Evolutionary conservation across 2,888 invertebrate genomes (phyloP), one percentile per base, ranked within the genome.

Genomic region (Diplazon laetatorius): DNA sequence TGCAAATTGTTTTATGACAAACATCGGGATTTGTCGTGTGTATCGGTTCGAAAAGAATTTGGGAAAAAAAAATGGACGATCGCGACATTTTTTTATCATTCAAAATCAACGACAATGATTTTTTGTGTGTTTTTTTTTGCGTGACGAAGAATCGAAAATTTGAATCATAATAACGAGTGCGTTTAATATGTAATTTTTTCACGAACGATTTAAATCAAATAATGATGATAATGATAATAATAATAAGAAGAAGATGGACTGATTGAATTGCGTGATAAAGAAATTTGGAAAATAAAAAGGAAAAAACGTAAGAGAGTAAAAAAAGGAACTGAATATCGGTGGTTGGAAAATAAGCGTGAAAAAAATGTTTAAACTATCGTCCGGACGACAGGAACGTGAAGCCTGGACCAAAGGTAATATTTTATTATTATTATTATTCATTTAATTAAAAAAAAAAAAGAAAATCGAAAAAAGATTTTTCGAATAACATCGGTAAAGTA

Each of bases 321-420:
- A 30, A n/a, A 30, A 8, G 9, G n/a, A 9, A 6, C n/a, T 55
- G n/a, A n/a, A n/a, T 30, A 30, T 16, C 55, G 30, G 5, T 25
- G 30, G 25, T 55, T 30, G 5, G 25, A n/a, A n/a, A 30, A 5
- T 30, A 30, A 6, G 16, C 9, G 30, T n/a, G 14, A 55, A 30
- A 35, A 86, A 82, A 82, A 89, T 89, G 90, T 90, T 90, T 83
- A 90, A 89, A 85, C 84, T 90, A 68, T 79, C 83, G 70, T 76
- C 87, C 60, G 86, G 85, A 76, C 84, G 86, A 50, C 89, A 89
- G 80, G 90, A 90, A 65, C 87, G 88, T 84, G 90, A 89, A 80
- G 85, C 86, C 68, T 88, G 87, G 88, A 87, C 87, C 50, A 90
- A 89, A 89, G 89, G 89, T 89, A 89, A 86, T 30, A 48, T 50